phyloP scores from a whole-genome alignment of 2,888 invertebrate species.

The Gisinianus flammeolus region DNA sequence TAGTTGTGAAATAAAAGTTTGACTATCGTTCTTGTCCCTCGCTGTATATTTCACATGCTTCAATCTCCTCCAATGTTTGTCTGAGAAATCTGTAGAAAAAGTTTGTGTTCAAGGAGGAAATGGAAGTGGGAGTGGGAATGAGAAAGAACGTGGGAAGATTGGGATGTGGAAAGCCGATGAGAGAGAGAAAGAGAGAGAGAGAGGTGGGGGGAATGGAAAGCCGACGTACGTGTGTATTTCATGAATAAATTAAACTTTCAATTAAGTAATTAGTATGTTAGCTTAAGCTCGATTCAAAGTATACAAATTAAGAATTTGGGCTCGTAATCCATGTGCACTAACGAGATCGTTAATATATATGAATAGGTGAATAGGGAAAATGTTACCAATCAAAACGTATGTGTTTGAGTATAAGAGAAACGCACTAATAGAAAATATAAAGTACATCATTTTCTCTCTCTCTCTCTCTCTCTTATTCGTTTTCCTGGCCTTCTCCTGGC shows the following conservation, averaged over 20 bases:
- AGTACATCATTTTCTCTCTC: too few relatives aligned
- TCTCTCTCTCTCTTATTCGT: background rate
- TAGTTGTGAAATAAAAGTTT: too few relatives aligned
- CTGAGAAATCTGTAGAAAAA: too few relatives aligned
- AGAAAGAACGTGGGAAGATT: too few relatives aligned
- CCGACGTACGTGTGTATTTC: background rate
- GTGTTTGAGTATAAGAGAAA: too few relatives aligned
- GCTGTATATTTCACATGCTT: too few relatives aligned
- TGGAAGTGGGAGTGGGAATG: too few relatives aligned
- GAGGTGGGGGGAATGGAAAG: background rate
- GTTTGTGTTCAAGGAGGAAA: too few relatives aligned
- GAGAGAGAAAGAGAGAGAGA: background rate
- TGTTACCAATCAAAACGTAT: background rate
- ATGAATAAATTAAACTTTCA: constrained; percentile 15
- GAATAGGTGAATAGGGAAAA: constrained; percentile 3
- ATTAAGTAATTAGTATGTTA: constrained; percentile 18
- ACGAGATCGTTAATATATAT: constrained; percentile 9
- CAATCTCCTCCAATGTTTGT: too few relatives aligned
- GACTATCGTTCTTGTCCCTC: too few relatives aligned
- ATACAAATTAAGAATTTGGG: constrained; percentile 23
- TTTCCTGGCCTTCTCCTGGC: background rate
- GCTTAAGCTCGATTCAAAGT: constrained; percentile 12
- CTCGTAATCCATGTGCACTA: constrained; percentile 10
- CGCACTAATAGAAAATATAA: too few relatives aligned
- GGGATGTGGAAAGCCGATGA: background rate